A percentile compares a stretch with the other conserved stretches of the same genome.
These are phyloP conservation scores for Alviniconcha strummeri DNA, from an alignment of 2,888 invertebrate genomes.

Conservation along the genomic window DNA sequence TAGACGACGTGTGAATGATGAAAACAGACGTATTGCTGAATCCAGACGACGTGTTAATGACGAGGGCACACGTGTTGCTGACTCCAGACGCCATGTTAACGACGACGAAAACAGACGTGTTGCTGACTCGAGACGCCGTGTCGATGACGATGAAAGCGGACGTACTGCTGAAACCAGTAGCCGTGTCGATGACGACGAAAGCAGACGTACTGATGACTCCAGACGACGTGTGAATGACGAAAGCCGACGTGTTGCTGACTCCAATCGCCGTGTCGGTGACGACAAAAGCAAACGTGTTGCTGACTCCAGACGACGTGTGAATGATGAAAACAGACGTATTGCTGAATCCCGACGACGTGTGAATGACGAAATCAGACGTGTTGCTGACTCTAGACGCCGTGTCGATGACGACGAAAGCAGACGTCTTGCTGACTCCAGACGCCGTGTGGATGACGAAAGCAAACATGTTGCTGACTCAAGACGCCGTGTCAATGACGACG, in stretches of 20 bases:
- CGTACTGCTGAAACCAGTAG: not conserved
- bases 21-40: not conserved
- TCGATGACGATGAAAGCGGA: not conserved
- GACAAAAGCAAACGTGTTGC: not conserved
- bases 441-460: not conserved
- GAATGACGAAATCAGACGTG: not conserved
- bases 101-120: conserved; percentile 1
- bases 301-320: not conserved
- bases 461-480: not conserved
- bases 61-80: not conserved
- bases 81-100: not conserved
- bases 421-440: not conserved
- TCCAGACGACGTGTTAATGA: not conserved
- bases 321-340: not conserved
- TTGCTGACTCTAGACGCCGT: not conserved
- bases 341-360: not conserved
- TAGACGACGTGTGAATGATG: not conserved
- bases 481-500: not conserved
- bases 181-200: conserved; percentile 1
- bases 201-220: not conserved
- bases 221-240: not conserved
- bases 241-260: not conserved
- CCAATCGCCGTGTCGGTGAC: not conserved
- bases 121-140: not conserved
- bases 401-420: not conserved